Evolutionary conservation across 2,113 vertebrate species (phyloP).

Genomic region (Mobula hypostoma): DNA sequence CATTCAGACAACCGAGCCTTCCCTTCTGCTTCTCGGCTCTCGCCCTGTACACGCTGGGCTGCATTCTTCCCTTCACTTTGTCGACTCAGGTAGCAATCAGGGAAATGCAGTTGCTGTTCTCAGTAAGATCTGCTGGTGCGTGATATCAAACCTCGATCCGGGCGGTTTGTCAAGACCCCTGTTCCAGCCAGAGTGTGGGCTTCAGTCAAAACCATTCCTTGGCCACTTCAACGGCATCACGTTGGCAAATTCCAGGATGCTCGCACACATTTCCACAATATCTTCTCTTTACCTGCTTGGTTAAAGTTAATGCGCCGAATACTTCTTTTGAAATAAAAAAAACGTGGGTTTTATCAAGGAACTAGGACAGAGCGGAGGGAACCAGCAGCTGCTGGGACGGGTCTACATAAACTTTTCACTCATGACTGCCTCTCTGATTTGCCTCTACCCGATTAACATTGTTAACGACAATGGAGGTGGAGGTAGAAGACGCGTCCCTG

Average conservation of each 20-base stretch:
- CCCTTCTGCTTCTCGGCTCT: constrained; percentile 48
- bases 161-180: too few relatives aligned
- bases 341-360: constrained; percentile 38
- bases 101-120: background rate
- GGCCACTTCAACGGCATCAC: background rate
- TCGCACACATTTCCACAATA: background rate
- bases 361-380: constrained; percentile 33
- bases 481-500: constrained; percentile 8
- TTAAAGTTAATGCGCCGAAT: background rate
- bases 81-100: constrained; percentile 41
- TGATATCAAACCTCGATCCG: background rate
- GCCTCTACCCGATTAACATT: constrained; percentile 64
- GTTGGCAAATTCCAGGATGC: background rate
- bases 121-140: background rate
- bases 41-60: constrained; percentile 41
- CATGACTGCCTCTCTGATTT: constrained; percentile 60
- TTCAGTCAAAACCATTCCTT: constrained; percentile 25
- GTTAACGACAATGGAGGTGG: constrained; percentile 78
- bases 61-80: constrained; percentile 51
- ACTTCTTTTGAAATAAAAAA: constrained; percentile 39
- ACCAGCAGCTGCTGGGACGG: constrained; percentile 47
- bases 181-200: too few relatives aligned
- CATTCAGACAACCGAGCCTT: constrained; percentile 67
- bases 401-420: constrained; percentile 48
- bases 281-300: constrained; percentile 2